A percentile compares a stretch with the other conserved stretches of the same genome.
These are phyloP conservation scores for Hoplodrina ambigua DNA, from an alignment of 2,888 invertebrate species.

Conservation along the genomic window DNA sequence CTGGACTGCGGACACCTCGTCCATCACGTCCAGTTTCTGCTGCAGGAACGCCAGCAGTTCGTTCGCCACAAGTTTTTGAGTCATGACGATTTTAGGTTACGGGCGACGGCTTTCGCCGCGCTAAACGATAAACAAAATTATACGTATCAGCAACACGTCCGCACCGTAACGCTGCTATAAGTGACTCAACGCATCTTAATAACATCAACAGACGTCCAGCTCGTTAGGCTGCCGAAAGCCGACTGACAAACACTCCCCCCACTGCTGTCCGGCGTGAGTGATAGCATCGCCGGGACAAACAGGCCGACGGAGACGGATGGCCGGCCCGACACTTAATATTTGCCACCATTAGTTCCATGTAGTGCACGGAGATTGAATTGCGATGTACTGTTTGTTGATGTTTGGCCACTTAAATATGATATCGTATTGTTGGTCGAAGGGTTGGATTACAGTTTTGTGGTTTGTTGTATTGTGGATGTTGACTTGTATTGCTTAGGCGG, in stretches of 20 bases:
- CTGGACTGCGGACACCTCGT: no score
- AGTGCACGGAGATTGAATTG: slow-evolving; percentile 54
- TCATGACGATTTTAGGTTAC: no score
- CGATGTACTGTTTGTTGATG: slow-evolving; percentile 46
- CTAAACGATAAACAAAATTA: no score
- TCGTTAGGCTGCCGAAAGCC: slow-evolving; percentile 43
- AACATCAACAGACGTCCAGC: slow-evolving; percentile 23
- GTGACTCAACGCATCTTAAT: no score
- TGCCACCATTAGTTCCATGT: slow-evolving; percentile 58
- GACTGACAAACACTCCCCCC: slow-evolving; percentile 50
- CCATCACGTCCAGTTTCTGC: no score
- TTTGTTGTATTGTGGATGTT: neutral
- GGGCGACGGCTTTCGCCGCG: no score
- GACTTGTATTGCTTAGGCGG: neutral
- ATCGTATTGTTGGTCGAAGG: slow-evolving; percentile 33
- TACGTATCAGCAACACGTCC: no score
- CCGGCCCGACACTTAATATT: slow-evolving; percentile 62
- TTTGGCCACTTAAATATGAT: slow-evolving; percentile 48
- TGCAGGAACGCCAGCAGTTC: no score
- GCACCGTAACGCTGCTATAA: no score
- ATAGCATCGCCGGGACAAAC: slow-evolving; percentile 62
- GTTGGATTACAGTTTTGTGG: slow-evolving; percentile 10
- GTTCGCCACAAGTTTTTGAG: no score
- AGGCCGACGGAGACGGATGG: slow-evolving; percentile 67
- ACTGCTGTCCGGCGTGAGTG: slow-evolving; percentile 51